Percentiles rank a stretch among this genome's conserved stretches.
Evolutionary conservation across 2,113 vertebrate species (phyloP).

Genomic region (Centrocercus urophasianus): DNA sequence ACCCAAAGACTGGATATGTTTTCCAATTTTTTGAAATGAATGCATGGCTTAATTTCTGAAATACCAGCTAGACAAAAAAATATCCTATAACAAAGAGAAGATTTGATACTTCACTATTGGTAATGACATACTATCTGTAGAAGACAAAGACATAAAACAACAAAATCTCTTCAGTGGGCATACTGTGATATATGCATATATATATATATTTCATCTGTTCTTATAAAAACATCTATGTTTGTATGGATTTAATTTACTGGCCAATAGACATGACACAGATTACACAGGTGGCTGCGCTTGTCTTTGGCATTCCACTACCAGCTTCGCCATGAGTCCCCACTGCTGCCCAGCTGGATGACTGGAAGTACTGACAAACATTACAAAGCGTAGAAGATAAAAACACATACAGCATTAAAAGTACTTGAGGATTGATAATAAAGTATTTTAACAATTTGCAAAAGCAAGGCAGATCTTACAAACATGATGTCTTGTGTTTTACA

Average conservation of each 20-base stretch:
- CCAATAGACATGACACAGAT: neutral
- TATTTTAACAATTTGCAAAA: neutral
- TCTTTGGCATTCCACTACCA: neutral
- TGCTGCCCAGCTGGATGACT: neutral
- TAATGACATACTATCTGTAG: neutral
- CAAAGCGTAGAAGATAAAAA: neutral
- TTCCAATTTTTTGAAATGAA: neutral
- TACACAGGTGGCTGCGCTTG: neutral
- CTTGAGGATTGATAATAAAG: neutral
- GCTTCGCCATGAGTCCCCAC: neutral
- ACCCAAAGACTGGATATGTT: neutral
- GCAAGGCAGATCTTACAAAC: neutral
- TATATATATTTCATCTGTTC: neutral
- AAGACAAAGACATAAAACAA: neutral
- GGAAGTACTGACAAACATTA: neutral
- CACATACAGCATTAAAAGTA: neutral
- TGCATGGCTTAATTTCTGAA: neutral
- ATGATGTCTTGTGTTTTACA: conserved; percentile 42
- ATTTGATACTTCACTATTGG: neutral
- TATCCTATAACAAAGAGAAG: neutral
- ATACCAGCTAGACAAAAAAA: neutral
- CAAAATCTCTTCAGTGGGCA: neutral
- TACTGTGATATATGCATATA: neutral
- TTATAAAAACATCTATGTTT: neutral
- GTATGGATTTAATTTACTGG: neutral